Percentiles rank a stretch among this genome's conserved stretches.
Evolutionary conservation across 2,888 invertebrate species (phyloP).

Genomic region (Orthosia incerta): DNA sequence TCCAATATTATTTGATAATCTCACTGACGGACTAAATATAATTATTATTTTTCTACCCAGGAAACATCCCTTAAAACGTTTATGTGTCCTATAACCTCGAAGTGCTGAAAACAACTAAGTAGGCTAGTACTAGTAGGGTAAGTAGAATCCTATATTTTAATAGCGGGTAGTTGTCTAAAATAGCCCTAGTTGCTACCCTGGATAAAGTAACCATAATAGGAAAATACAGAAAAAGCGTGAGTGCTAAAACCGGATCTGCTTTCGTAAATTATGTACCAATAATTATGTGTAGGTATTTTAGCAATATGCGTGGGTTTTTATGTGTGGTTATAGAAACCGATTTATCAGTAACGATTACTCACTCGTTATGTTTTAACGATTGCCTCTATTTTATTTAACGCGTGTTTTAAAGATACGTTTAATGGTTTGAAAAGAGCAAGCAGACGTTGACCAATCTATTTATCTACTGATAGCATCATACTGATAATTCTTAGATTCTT

Average conservation of each 20-base stretch:
- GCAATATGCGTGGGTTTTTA: slow-evolving; percentile 20
- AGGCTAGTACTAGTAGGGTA: background rate
- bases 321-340: slow-evolving; percentile 36
- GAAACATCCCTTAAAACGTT: background rate
- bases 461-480: slow-evolving; percentile 41
- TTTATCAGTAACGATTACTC: slow-evolving; percentile 29
- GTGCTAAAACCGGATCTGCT: slow-evolving; percentile 30
- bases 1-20: too few relatives aligned
- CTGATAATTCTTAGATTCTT: slow-evolving; percentile 37
- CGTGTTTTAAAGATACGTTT: slow-evolving; percentile 1
- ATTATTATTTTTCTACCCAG: too few relatives aligned
- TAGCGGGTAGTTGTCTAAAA: background rate
- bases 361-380: slow-evolving; percentile 24
- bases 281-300: background rate
- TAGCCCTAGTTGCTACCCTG: background rate
- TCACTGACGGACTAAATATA: too few relatives aligned
- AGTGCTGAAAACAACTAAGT: background rate
- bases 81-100: background rate
- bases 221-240: background rate
- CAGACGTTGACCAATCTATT: slow-evolving; percentile 25
- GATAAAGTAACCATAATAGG: background rate
- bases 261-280: background rate
- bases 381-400: slow-evolving; percentile 15
- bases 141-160: background rate
- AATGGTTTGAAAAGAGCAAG: slow-evolving; percentile 16